Evolutionary conservation across 2,888 invertebrate species (phyloP).

Genomic region (Byasa hedistus): DNA sequence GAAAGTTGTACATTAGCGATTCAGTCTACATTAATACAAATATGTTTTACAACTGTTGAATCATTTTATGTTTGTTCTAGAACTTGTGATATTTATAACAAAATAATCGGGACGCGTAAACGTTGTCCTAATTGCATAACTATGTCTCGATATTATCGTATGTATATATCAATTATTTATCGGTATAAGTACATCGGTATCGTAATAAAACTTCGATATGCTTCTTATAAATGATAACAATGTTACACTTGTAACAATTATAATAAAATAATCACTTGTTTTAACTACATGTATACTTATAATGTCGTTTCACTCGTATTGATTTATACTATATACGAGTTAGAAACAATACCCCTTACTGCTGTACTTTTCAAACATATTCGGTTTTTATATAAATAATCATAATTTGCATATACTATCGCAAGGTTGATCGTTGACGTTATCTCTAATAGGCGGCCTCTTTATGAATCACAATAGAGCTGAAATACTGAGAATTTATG

Average conservation of each 20-base stretch:
- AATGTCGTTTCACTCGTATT: background rate
- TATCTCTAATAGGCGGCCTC: background rate
- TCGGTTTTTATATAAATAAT: too few relatives aligned
- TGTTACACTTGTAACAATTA: constrained; percentile 19
- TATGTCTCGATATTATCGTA: constrained; percentile 35
- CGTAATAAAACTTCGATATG: constrained; percentile 23
- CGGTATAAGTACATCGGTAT: constrained; percentile 34
- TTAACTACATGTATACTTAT: background rate
- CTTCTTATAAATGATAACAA: constrained; percentile 24
- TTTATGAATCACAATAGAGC: constrained; percentile 5
- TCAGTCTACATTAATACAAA: background rate
- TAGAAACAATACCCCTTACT: background rate
- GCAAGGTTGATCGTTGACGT: too few relatives aligned
- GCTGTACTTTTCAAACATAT: too few relatives aligned
- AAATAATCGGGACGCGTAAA: constrained; percentile 19
- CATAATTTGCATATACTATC: too few relatives aligned
- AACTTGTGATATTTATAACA: constrained; percentile 23
- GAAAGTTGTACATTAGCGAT: background rate
- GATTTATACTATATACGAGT: background rate
- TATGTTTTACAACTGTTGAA: background rate
- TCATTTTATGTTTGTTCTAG: constrained; percentile 10
- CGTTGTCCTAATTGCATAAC: constrained; percentile 48
- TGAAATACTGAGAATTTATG: constrained; percentile 1
- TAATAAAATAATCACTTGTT: constrained; percentile 1
- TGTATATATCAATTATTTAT: constrained; percentile 43